These are phyloP conservation scores for Melanchra persicariae DNA, from an alignment of 2,888 invertebrate genomes.

Conservation along the genomic window DNA sequence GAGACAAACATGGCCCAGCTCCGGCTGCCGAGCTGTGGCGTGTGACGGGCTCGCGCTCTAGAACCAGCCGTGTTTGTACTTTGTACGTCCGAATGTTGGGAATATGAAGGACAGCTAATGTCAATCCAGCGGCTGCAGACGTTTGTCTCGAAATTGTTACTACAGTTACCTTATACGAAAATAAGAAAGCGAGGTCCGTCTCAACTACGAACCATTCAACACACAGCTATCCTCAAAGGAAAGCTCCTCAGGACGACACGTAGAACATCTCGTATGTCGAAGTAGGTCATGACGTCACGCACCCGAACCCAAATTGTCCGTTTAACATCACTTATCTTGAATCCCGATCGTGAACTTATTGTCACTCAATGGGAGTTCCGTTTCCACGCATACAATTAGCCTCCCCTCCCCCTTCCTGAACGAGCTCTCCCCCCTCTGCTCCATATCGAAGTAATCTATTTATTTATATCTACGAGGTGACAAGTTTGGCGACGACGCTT, in stretches of 20 bases:
- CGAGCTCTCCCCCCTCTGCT: background rate
- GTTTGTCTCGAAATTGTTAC: background rate
- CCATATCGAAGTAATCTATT: slow-evolving; percentile 30
- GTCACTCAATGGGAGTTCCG: slow-evolving; percentile 48
- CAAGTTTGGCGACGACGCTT: slow-evolving; percentile 26
- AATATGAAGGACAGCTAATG: background rate
- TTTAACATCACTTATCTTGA: slow-evolving; percentile 47
- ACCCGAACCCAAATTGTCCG: slow-evolving; percentile 22
- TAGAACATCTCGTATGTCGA: background rate
- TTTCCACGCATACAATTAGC: slow-evolving; percentile 60
- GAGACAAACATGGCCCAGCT: slow-evolving; percentile 9
- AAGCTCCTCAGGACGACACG: background rate
- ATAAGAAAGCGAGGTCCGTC: background rate
- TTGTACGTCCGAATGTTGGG: background rate
- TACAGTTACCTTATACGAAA: background rate
- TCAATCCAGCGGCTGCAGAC: background rate
- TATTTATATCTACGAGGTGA: slow-evolving; percentile 25
- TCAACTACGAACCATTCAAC: background rate
- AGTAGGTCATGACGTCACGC: slow-evolving; percentile 7
- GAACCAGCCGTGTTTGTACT: background rate
- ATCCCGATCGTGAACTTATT: slow-evolving; percentile 55
- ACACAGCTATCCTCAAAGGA: slow-evolving; percentile 7
- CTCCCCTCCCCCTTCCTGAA: slow-evolving; percentile 1
- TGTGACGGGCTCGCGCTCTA: too few relatives aligned
- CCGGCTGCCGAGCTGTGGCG: too few relatives aligned